A percentile compares a stretch with the other conserved stretches of the same genome.
Conservation (phyloP, 1,140 invertebrate species). For the Pogonognathellus flavescens region DNA sequence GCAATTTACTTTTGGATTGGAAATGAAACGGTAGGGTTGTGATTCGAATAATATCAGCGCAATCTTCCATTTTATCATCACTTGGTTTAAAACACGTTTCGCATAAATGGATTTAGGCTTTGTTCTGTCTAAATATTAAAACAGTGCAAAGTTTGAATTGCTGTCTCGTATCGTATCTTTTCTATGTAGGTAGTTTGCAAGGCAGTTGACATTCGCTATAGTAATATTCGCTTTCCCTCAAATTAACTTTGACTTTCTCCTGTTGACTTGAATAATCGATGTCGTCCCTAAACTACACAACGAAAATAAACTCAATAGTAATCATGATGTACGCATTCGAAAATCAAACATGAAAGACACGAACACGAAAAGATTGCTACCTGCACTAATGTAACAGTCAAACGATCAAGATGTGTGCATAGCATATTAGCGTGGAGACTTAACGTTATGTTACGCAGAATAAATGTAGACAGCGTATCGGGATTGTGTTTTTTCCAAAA, state of each 20-base stretch:
- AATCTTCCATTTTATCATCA: conserved; percentile 34
- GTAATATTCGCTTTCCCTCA: conserved; percentile 1
- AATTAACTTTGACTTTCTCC: conserved; percentile 22
- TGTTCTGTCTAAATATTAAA: not conserved
- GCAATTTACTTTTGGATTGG: conserved; percentile 38
- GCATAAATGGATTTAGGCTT: conserved; percentile 17
- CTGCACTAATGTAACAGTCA: too few species aligned
- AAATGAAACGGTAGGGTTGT: conserved; percentile 39
- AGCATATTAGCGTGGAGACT: too few species aligned
- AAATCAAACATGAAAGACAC: too few species aligned
- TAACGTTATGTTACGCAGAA: too few species aligned
- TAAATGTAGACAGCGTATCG: too few species aligned
- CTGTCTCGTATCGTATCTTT: not conserved
- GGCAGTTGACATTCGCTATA: not conserved
- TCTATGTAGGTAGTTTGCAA: not conserved
- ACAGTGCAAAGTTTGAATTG: not conserved
- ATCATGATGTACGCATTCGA: too few species aligned
- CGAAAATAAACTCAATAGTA: too few species aligned
- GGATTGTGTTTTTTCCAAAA: too few species aligned
- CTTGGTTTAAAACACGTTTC: conserved; percentile 27
- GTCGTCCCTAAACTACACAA: not conserved
- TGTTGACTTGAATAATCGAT: conserved; percentile 38
- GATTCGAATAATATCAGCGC: conserved; percentile 37
- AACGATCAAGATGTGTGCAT: too few species aligned
- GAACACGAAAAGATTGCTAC: too few species aligned